Conservation (phyloP, 2,888 invertebrate genomes). For the Stenoptilia bipunctidactyla region DNA sequence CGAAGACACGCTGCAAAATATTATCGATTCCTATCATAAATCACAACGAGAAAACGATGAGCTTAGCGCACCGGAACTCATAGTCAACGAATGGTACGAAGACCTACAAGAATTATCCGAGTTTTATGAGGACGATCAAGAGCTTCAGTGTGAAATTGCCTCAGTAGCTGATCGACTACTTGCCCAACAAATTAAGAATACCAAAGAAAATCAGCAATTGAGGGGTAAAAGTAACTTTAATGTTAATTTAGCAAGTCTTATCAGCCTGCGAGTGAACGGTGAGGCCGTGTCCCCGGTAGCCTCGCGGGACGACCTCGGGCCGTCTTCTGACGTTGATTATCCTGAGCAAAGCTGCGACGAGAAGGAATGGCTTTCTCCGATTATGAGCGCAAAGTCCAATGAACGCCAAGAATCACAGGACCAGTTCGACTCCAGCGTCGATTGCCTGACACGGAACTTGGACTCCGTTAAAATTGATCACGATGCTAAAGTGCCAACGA, state of each 20-base stretch:
- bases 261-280: constrained; percentile 45
- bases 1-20: constrained; percentile 55
- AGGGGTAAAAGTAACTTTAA: constrained; percentile 42
- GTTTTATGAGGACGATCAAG: constrained; percentile 62
- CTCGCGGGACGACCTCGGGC: constrained; percentile 33
- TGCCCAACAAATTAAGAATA: constrained; percentile 30
- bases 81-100: constrained; percentile 45
- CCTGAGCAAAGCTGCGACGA: constrained; percentile 27
- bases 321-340: constrained; percentile 38
- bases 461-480: constrained; percentile 43
- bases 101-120: constrained; percentile 56
- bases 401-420: constrained; percentile 29
- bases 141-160: constrained; percentile 43
- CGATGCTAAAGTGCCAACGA: constrained; percentile 52
- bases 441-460: constrained; percentile 43
- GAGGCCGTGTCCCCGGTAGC: constrained; percentile 40
- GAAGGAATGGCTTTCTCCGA: constrained; percentile 63
- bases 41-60: constrained; percentile 26
- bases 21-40: constrained; percentile 47
- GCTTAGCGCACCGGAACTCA: constrained; percentile 25
- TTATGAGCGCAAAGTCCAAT: constrained; percentile 53
- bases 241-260: constrained; percentile 53
- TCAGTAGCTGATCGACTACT: constrained; percentile 44
- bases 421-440: constrained; percentile 32
- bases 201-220: constrained; percentile 21